Base-by-base conservation (phyloP, 2,113 vertebrate species). In the Oryzias woworae region DNA sequence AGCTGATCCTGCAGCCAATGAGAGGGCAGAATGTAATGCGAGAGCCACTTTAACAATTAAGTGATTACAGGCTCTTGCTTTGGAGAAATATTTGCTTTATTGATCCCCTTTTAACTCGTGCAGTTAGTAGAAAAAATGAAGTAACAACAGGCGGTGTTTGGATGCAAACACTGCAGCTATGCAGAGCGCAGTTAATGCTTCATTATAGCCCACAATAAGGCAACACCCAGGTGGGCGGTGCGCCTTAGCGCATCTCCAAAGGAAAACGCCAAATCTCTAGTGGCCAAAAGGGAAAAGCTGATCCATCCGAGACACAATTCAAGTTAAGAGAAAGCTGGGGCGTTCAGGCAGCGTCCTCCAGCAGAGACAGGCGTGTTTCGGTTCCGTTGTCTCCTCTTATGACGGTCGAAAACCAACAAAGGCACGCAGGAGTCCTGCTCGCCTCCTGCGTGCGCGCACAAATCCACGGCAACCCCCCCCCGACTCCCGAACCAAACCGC, bases 1-100 rank as follows among this genome's bases (percentile, higher is more conserved):
- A 79, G 57, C 43, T 58, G 74, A 84, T 53, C 62, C 73, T 56
- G 47, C 55, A 66, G 54, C 53, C 52, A 45, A 46, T 50, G 22
- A 42, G 47, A 61, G 15, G 50, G 50, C n/a, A 26, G 15, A 22
- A 14, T 63, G 73, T 62, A 66, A 80, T n/a, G 17, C 26, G 58
- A 78, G 77, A 78, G 15, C 22, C 48, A 44, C 31, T 52, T 28
- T 50, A 22, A 58, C 60, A 57, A 53, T 65, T 18, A 24, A 49
- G 14, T 54, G 23, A 57, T 13, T 23, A 16, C 13, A 16, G 53
- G 53, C 10, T 16, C 17, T 2, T 47, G 16, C 4, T 47, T 17
- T n/a, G 16, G 22, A 36, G 36, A 12, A 36, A 36, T 36, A 13
- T 36, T 10, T 36, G 36, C 36, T 8, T 36, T 10, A 36, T 36